Conservation (phyloP, 2,888 invertebrate species). For the Rosalia funebris region DNA sequence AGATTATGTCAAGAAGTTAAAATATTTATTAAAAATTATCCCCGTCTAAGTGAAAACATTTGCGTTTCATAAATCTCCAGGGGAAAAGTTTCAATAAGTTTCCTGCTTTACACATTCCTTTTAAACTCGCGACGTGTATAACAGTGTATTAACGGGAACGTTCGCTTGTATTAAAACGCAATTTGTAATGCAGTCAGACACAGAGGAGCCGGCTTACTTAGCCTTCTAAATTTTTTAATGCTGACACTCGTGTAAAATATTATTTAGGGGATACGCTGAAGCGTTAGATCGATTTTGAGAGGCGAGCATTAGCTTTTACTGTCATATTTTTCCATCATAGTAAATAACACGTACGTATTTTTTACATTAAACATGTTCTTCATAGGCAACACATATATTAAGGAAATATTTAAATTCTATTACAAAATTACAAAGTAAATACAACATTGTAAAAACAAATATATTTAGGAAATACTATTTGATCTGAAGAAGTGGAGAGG, state of each 20-base stretch:
- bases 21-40: constrained; percentile 27
- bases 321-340: too few species aligned
- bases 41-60: constrained; percentile 34
- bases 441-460: too few species aligned
- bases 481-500: too few species aligned
- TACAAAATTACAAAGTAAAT: too few species aligned
- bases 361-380: too few species aligned
- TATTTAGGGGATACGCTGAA: too few species aligned
- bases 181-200: constrained; percentile 38
- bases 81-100: constrained; percentile 33
- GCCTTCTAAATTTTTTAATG: constrained; percentile 23
- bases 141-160: constrained; percentile 32
- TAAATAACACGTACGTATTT: too few species aligned
- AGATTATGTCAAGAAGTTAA: constrained; percentile 18
- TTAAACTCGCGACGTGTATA: constrained; percentile 36
- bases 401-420: too few species aligned
- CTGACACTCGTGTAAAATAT: constrained; percentile 16
- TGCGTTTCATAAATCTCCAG: constrained; percentile 39
- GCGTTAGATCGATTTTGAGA: too few species aligned
- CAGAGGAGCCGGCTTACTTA: constrained; percentile 15
- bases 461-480: too few species aligned
- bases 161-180: constrained; percentile 40
- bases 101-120: constrained; percentile 38
- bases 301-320: constrained; percentile 2
- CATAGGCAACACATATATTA: too few species aligned